These are phyloP conservation scores for Meriones psammophilus DNA, from an alignment of 2,797 vertebrate species.

Conservation along the genomic window DNA sequence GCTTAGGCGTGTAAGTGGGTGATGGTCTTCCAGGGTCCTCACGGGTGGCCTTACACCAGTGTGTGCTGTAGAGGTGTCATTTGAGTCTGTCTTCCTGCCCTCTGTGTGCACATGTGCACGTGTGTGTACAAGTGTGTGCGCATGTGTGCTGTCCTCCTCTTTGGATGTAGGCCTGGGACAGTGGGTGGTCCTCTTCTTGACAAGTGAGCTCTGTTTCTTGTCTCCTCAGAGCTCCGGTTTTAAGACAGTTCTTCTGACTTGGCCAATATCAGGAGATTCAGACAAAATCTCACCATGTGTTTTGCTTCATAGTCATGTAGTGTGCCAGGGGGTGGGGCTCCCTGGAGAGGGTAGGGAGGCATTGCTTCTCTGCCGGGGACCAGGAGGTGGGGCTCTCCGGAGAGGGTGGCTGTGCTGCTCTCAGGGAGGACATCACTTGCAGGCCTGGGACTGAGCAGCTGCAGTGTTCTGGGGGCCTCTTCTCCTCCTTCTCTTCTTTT, in stretches of 20 bases:
- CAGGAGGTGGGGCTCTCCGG: neutral
- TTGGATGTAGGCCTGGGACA: neutral
- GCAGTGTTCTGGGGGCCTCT: neutral
- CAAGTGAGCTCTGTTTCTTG: neutral
- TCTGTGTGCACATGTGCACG: neutral
- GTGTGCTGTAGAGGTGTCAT: neutral
- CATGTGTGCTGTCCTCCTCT: too few relatives aligned
- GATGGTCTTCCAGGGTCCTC: neutral
- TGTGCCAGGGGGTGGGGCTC: neutral
- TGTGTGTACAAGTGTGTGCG: neutral
- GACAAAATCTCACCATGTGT: neutral
- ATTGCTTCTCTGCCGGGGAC: neutral
- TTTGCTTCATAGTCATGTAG: constrained; percentile 11
- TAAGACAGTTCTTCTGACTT: neutral
- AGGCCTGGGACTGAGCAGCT: neutral
- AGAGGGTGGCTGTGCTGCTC: neutral
- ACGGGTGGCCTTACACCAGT: neutral
- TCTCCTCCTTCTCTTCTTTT: neutral
- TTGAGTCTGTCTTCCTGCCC: neutral
- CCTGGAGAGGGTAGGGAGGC: neutral
- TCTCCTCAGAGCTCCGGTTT: neutral
- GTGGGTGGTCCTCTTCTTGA: neutral
- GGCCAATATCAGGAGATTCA: neutral
- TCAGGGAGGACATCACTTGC: neutral
- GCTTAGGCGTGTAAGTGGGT: neutral